Evolutionary conservation across 2,797 vertebrate genomes (phyloP), one percentile per base, ranked within the genome.

Genomic region (Myotis vivesi): DNA sequence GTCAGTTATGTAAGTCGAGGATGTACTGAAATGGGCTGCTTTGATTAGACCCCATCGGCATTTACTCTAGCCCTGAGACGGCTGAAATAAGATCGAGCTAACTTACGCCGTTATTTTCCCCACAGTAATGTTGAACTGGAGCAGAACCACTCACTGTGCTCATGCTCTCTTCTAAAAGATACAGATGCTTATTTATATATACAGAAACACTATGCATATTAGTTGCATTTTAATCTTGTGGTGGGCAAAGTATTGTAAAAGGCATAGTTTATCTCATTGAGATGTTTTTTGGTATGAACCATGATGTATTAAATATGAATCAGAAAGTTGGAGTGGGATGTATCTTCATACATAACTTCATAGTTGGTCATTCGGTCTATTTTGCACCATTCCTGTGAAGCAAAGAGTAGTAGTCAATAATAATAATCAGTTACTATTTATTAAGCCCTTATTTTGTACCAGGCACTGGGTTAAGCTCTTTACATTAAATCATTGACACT

Each of bases 241-340:
- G 33, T 22, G 53, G 85, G 69, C 71, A 91, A 57, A 38, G 9
- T 75, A 72, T 77, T 91, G 16, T 86, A 79, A 93, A 64, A 92
- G n/a, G 19, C 59, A 90, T 46, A 85, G 23, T 75, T 88, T 94
- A 17, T 53, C 55, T 87, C 41, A 83, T 75, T 94, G 87, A 53
- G 46, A 53, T 90, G 53, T 64, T 96, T 95, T 94, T 13, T 95
- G 75, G 30, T 87, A n/a, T 90, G 85, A 79, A 87, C 59, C 59
- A 90, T 90, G 51, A 88, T 79, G 8, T 77, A 41, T 79, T 94
- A 83, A 84, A 66, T 92, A 64, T 19, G 71, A 92, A 68, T 66
- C 6, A 85, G 76, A 87, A 89, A 76, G 38, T 16, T 88, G 30
- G 15, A 81, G 12, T 80, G 20, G 13, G n/a, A 36, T 64, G 30